A percentile compares a stretch with the other conserved stretches of the same genome.
Evolutionary conservation across 2,888 invertebrate species (phyloP).

Genomic region (Lypha dubia): DNA sequence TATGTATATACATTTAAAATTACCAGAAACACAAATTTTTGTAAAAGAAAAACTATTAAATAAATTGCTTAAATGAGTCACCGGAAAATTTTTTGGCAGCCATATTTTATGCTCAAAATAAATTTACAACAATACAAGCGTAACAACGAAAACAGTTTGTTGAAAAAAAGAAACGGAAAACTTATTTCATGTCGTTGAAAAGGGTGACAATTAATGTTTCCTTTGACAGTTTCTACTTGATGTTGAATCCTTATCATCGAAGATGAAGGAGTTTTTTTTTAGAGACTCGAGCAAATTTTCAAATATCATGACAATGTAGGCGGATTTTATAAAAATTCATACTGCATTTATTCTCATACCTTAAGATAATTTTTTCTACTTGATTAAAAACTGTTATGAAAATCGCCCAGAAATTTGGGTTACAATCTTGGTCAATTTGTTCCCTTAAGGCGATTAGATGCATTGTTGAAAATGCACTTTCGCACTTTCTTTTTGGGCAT

Average conservation of each 20-base stretch:
- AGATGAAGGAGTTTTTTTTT: background rate
- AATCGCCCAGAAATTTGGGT: no score
- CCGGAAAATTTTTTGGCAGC: constrained; percentile 65
- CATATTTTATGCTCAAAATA: constrained; percentile 65
- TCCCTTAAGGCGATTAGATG: no score
- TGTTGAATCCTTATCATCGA: background rate
- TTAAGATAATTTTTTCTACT: no score
- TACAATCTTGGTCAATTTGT: no score
- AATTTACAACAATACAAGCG: constrained; percentile 31
- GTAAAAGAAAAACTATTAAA: constrained; percentile 23
- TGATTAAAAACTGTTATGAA: no score
- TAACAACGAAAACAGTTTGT: constrained; percentile 14
- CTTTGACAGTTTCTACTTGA: background rate
- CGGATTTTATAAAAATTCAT: background rate
- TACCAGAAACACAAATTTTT: background rate
- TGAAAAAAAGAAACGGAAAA: background rate
- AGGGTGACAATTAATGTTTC: background rate
- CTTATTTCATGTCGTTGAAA: background rate
- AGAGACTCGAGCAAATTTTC: background rate
- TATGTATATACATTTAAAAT: background rate
- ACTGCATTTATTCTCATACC: background rate
- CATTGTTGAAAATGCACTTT: no score
- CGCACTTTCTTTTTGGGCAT: no score
- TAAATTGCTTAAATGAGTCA: constrained; percentile 68
- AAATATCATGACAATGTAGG: background rate